Base-by-base conservation (phyloP, 2,888 invertebrate species). In the Augochlorella aurata region DNA sequence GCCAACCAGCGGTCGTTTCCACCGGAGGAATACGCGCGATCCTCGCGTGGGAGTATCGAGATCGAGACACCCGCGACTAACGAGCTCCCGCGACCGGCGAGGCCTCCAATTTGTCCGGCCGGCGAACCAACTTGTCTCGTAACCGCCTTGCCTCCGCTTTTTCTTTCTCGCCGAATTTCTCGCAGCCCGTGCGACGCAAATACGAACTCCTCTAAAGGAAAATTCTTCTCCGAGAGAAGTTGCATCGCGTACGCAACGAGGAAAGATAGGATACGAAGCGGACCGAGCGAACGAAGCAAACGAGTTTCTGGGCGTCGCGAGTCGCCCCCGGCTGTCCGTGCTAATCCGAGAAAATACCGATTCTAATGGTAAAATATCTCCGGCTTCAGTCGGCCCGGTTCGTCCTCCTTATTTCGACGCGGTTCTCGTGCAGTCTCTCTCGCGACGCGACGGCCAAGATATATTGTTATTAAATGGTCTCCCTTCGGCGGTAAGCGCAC, bases 391-490 rank as follows among this genome's bases (percentile, higher is more conserved):
- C 58, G 52, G 54, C 54, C 70, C 24, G 58, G 58, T 73, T 61
- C 77, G 73, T 68, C 74, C 63, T 71, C 74, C 75, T 83, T 83
- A 74, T 70, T 83, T 78, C 82, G 77, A 70, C 83, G 88, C 76
- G 75, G 49, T 73, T 81, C 77, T 18, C 82, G 70, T 82, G 82
- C 86, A 84, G 87, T 86, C 63, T 63, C 63, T 38, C 38, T 38
- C 38, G 38, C 38, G 38, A 38, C 38, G 90, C 89, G 89, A 87
- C 90, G 89, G 88, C 82, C 87, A 92, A 93, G 93, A 93, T 93
- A 91, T 93, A 93, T 93, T 92, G 93, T 93, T 93, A 93, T 93
- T 93, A 93, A 93, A 93, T 92, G 92, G 93, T 90, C 89, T 89
- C 90, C 91, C 91, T 87, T 85, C 90, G 89, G 89, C 89, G 89